A percentile compares a stretch with the other conserved stretches of the same genome.
phyloP scores from a whole-genome alignment of 2,888 invertebrate genomes.

The Corbicula japonica region DNA sequence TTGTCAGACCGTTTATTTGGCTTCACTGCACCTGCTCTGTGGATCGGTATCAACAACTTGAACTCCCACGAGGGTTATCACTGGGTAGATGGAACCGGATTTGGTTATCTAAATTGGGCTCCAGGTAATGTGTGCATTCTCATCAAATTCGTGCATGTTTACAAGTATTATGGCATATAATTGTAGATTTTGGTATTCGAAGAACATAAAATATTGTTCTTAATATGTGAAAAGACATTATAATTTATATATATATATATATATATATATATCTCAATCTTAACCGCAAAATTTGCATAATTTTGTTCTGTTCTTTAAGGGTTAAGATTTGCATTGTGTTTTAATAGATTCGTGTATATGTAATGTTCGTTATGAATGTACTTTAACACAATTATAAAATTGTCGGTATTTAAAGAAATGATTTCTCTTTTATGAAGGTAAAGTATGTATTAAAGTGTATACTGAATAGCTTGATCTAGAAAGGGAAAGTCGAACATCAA shows the following conservation, averaged over 20 bases:
- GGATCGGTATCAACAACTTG: conserved; percentile 80
- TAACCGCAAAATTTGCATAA: no score
- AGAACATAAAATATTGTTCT: not conserved
- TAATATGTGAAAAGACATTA: not conserved
- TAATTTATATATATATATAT: conserved; percentile 1
- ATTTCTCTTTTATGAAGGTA: no score
- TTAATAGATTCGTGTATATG: no score
- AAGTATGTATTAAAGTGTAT: no score
- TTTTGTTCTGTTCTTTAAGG: no score
- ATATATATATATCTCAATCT: no score
- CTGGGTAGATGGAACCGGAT: conserved; percentile 78
- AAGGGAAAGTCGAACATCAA: no score
- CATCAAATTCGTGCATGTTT: not conserved
- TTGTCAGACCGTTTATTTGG: conserved; percentile 67
- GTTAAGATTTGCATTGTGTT: no score
- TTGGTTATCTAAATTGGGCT: conserved; percentile 80
- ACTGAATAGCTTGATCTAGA: no score
- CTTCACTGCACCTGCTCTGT: conserved; percentile 64
- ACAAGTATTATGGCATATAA: not conserved
- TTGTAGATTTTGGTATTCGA: not conserved
- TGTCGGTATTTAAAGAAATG: no score
- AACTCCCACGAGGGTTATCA: conserved; percentile 69
- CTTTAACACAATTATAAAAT: no score
- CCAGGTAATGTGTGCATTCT: conserved; percentile 59
- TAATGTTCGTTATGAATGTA: no score